These are phyloP conservation scores for Fregetta grallaria DNA, from an alignment of 2,113 vertebrate genomes.

Conservation along the genomic window DNA sequence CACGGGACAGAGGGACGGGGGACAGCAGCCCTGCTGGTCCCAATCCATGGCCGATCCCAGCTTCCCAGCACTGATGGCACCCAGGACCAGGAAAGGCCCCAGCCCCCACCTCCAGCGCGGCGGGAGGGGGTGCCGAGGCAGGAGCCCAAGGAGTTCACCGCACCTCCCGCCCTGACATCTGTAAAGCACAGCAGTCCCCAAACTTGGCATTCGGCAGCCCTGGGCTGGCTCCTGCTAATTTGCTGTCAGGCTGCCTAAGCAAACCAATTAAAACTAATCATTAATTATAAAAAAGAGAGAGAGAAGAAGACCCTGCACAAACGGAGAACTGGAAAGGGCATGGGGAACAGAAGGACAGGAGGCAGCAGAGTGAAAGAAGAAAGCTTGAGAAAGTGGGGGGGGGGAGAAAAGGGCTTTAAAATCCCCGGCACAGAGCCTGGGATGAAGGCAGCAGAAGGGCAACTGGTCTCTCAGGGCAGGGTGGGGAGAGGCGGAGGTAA, in stretches of 20 bases:
- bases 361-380: neutral
- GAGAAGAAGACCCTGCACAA: constrained; percentile 31
- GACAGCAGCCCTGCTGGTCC: neutral
- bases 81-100: neutral
- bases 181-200: constrained; percentile 29
- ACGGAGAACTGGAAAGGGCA: constrained; percentile 23
- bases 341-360: neutral
- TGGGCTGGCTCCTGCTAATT: constrained; percentile 75
- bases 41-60: neutral
- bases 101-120: neutral
- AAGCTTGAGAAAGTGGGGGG: neutral
- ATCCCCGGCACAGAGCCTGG: neutral
- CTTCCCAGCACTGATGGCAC: neutral
- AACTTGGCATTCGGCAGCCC: constrained; percentile 50
- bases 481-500: neutral
- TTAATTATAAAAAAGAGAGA: constrained; percentile 84
- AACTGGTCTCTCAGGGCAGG: neutral
- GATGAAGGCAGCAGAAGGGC: neutral
- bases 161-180: neutral
- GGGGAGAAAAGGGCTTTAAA: neutral
- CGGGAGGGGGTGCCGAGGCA: neutral
- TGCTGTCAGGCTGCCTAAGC: constrained; percentile 80
- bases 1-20: neutral
- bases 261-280: constrained; percentile 88
- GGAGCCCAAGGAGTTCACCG: neutral